These are phyloP conservation scores for Trypoxylon attenuatum DNA, from an alignment of 2,888 invertebrate species.

Conservation along the genomic window DNA sequence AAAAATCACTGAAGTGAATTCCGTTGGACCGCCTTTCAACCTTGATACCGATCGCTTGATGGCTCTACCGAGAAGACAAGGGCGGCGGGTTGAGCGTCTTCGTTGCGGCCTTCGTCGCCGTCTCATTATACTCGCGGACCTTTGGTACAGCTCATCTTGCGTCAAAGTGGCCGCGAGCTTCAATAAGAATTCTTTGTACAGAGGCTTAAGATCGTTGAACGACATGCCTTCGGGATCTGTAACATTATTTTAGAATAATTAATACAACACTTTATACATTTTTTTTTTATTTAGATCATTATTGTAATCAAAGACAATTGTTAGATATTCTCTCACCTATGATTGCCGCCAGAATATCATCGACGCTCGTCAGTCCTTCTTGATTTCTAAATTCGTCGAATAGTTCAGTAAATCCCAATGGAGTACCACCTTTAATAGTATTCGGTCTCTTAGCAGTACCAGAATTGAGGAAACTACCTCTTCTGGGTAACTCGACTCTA, in stretches of 20 bases:
- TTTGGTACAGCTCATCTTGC: conserved; percentile 93
- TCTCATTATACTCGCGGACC: conserved; percentile 92
- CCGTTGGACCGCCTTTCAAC: conserved; percentile 69
- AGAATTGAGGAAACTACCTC: conserved; percentile 89
- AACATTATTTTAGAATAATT: too few species aligned
- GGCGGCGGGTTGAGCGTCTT: conserved; percentile 64
- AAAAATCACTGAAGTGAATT: conserved; percentile 74
- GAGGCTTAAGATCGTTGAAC: conserved; percentile 92
- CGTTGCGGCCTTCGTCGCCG: conserved; percentile 74
- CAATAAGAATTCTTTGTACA: conserved; percentile 91
- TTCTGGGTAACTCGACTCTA: conserved; percentile 89
- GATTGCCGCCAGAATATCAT: conserved; percentile 90
- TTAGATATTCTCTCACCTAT: conserved; percentile 74
- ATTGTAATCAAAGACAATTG: neutral
- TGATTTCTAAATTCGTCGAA: conserved; percentile 91
- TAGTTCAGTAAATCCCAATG: conserved; percentile 89
- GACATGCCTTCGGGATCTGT: conserved; percentile 92
- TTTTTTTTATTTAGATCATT: neutral
- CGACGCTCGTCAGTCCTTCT: conserved; percentile 91
- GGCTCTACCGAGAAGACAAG: conserved; percentile 69
- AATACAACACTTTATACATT: neutral
- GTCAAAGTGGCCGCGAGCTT: conserved; percentile 92
- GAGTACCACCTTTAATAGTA: conserved; percentile 81
- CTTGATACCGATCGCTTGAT: conserved; percentile 72
- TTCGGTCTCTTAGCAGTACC: conserved; percentile 85